phyloP scores from a whole-genome alignment of 2,888 invertebrate genomes.

The Drosophila parthenogenetica region DNA sequence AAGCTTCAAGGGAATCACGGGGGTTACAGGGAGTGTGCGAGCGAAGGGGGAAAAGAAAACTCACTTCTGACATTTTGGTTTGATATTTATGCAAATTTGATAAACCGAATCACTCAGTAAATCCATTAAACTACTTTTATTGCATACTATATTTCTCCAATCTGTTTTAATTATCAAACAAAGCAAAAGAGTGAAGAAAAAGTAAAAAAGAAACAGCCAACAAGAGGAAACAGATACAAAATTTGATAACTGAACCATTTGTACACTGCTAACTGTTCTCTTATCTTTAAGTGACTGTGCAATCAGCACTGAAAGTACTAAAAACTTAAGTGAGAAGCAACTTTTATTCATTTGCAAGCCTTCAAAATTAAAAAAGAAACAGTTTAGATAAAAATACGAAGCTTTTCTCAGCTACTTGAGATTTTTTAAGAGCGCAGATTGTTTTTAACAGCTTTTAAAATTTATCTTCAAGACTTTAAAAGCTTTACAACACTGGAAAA shows the following conservation, averaged over 20 bases:
- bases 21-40: neutral
- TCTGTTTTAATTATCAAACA: constrained; percentile 34
- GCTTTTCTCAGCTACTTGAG: neutral
- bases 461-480: neutral
- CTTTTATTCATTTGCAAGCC: neutral
- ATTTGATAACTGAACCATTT: neutral
- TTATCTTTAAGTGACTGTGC: neutral
- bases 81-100: constrained; percentile 73
- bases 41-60: neutral
- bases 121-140: constrained; percentile 49
- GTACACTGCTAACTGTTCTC: neutral
- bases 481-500: neutral
- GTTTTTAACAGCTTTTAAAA: no score
- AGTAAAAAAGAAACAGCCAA: neutral
- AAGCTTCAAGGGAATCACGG: constrained; percentile 12
- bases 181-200: constrained; percentile 4
- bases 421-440: no score
- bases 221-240: neutral
- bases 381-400: neutral
- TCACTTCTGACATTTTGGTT: constrained; percentile 36
- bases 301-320: neutral
- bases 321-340: neutral
- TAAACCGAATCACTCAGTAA: constrained; percentile 47
- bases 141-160: constrained; percentile 28
- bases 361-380: neutral